Base-by-base conservation (phyloP, 2,888 invertebrate genomes). In the Synanthedon myopaeformis region DNA sequence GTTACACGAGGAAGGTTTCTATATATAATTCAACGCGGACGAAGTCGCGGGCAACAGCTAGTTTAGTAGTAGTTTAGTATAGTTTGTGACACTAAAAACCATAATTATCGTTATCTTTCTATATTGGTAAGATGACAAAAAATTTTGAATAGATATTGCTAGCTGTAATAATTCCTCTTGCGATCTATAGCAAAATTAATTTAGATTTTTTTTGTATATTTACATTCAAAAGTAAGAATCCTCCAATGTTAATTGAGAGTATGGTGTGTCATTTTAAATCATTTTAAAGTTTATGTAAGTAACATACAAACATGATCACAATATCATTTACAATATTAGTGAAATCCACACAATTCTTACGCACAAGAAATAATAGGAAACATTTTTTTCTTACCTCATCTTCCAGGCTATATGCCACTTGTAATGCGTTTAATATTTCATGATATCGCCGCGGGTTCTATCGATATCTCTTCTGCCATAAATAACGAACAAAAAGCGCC, bases 361-460 rank as follows among this genome's bases (percentile, higher is more conserved):
- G 55, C 53, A 52, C 64, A 69, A 64, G 63, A 69, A 80, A 80
- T 79, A 77, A 78, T 78, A 75, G 74, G 65, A 65, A 67, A 73
- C 70, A 69, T 70, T 79, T 84, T 84, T 79, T 83, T 84, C 78
- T 80, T 76, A 80, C 82, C 82, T 83, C 84, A 82, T 84, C 77
- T 78, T 80, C 72, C 77, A 72, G 78, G 74, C 82, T 82, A 82
- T 82, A 83, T 82, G 82, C 82, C 82, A 83, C 80, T 86, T 83
- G 84, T 85, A 86, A 86, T 84, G 85, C 80, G 80, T 86, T 87
- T 87, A 86, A 86, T 87, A 86, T 87, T 87, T 86, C 86, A 87
- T 82, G 85, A 79, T 81, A 83, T 77, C 77, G 82, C 82, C 78
- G 73, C 67, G 61, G 67, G 79, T 74, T 74, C 72, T 79, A 80